Base-by-base conservation (phyloP, 2,113 vertebrate species). In the Thalassarche chlororhynchos region DNA sequence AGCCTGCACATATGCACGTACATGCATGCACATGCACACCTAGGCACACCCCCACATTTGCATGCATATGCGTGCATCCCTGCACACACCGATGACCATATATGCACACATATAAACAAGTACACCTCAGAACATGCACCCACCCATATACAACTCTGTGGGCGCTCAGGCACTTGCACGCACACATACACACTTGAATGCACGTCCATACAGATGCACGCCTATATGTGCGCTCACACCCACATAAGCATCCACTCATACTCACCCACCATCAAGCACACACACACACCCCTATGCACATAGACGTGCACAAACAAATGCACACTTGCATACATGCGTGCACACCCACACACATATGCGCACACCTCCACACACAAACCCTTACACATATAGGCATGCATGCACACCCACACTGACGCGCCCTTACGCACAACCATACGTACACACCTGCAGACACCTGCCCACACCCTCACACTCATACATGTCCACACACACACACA, bases 321-420 rank as follows among this genome's bases (percentile, higher is more conserved):
- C n/a, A 26, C 10, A 5, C 36, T 51, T 17, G 10, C 64, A 6
- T 2, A 2, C 32, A 1, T 0, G 18, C 9, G 20, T 8, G 36
- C 44, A 17, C 17, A 9, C 24, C 9, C 61, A 17, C 19, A 8
- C 26, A 16, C 14, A 10, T 9, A 15, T 1, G 13, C 9, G 5
- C 40, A 34, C 46, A 24, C 15, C 54, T 38, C 16, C 49, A 5
- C 6, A 3, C 10, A 14, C 28, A 24, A 18, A 29, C 12, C 3
- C 17, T 23, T 7, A 20, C 18, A 10, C 8, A 10, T 3, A 18
- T 0, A 17, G 44, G 14, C 58, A 9, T 2, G 25, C 44, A 8
- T 1, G 6, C 21, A 12, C 52, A 8, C 32, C 14, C 52, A 4
- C 61, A 15, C 19, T 3, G 10, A 26, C 2, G 31, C 46, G 19